Conservation (phyloP, 2,797 vertebrate species). For the Darevskia mixta region DNA sequence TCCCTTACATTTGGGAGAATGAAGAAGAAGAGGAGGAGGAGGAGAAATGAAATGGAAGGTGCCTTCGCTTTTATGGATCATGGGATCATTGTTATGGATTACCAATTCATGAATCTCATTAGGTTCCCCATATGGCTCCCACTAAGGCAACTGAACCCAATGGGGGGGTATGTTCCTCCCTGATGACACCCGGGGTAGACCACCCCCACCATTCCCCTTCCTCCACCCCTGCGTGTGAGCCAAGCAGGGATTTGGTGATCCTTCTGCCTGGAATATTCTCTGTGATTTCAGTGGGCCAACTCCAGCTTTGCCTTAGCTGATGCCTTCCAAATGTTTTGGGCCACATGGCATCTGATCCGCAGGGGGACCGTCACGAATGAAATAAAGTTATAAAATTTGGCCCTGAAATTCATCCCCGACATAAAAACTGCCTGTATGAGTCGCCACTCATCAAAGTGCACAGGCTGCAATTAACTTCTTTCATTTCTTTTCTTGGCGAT, state of each 20-base stretch:
- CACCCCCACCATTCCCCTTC: too few relatives aligned
- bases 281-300: too few relatives aligned
- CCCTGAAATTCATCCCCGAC: rapidly evolving
- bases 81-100: constrained; percentile 29
- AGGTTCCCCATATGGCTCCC: constrained; percentile 16
- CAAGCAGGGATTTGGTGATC: too few relatives aligned
- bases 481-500: constrained; percentile 13
- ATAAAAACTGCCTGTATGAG: neutral
- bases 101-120: constrained; percentile 37
- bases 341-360: too few relatives aligned
- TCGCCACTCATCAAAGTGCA: neutral
- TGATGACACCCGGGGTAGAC: neutral
- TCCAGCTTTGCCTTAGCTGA: too few relatives aligned
- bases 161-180: neutral
- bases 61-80: neutral
- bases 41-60: constrained; percentile 30
- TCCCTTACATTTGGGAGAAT: constrained; percentile 47
- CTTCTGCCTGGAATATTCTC: too few relatives aligned
- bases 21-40: constrained; percentile 5
- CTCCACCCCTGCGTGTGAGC: too few relatives aligned
- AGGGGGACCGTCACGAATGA: neutral
- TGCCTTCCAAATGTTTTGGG: too few relatives aligned
- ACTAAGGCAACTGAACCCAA: neutral
- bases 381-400: neutral
- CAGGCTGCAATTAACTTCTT: constrained; percentile 24